Base-by-base conservation (phyloP, 2,797 vertebrate species). In the Sebastes oblongus region DNA sequence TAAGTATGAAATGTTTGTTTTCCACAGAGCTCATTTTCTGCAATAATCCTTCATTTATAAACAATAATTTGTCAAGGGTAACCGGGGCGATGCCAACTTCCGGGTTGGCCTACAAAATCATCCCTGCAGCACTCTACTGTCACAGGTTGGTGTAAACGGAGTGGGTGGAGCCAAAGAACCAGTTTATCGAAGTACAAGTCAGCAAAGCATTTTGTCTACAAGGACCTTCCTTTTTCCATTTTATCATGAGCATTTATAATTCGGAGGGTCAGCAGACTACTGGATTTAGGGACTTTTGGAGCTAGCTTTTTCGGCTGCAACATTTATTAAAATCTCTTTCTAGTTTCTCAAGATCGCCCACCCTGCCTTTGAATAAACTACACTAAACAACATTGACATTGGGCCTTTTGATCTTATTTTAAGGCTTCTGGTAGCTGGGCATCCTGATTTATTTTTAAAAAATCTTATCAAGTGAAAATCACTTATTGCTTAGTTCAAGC, bases 81-180 rank as follows among this genome's bases (percentile, higher is more conserved):
- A 27, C 24, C 9, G 11, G 3, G 12, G 14, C 2, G 27, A 60
- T 4, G 58, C 25, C 6, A 34, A n/a, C 14, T 61, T 61, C 29
- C 8, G 25, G 14, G 32, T 22, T 6, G 32, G 34, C n/a, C 34
- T 22, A 13, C 16, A 42, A 66, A 66, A 11, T 56, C 24, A 58
- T 10, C 24, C 13, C 62, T 25, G 22, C 62, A 66, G 62, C 22
- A 3, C 12, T 39, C 6, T 2, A 22, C 18, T 62, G 77, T 20
- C 0, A 16, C 52, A 72, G 69, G 30, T 18, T 65, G 27, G 6
- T 70, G 46, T 20, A 4, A 24, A 4, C 9, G 9, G 34, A 79
- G 68, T 54, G 30, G n/a, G 14, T 56, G 68, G 58, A 80, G 78
- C 54, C 73, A 72, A 73, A 72, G 34, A 74, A 64, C 1, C 22